A percentile compares a stretch with the other conserved stretches of the same genome.
Conservation (phyloP, 2,797 vertebrate genomes). For the Lindbergichthys nudifrons region DNA sequence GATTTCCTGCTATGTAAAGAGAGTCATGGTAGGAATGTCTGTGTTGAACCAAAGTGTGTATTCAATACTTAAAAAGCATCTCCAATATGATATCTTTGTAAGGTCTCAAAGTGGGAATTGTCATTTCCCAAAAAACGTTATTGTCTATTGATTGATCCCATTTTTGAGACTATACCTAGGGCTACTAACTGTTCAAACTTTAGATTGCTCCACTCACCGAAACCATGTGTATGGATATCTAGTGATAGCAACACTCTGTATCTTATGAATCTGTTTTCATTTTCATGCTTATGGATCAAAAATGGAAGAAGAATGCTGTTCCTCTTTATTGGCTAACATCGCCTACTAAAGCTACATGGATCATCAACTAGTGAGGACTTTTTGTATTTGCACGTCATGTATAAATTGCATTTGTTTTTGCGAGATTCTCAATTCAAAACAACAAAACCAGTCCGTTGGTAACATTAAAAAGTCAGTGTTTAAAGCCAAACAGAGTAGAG, state of each 20-base stretch:
- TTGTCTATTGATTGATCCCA: background rate
- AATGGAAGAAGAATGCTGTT: background rate
- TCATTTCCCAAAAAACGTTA: background rate
- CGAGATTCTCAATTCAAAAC: constrained; percentile 6
- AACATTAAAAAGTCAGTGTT: background rate
- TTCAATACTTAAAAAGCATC: background rate
- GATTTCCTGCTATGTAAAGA: constrained; percentile 79
- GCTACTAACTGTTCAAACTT: background rate
- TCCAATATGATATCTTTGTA: constrained; percentile 20
- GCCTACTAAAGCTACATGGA: background rate
- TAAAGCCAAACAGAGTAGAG: background rate
- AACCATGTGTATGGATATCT: background rate
- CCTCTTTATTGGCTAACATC: background rate
- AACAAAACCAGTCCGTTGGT: background rate
- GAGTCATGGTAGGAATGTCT: constrained; percentile 69
- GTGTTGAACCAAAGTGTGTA: constrained; percentile 6
- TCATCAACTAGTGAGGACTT: background rate
- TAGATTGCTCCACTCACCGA: background rate
- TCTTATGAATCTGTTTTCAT: background rate
- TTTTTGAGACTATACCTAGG: background rate
- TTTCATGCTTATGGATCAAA: background rate
- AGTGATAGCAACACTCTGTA: background rate
- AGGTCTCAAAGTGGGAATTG: background rate
- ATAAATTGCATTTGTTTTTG: background rate
- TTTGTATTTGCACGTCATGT: background rate